phyloP scores from a whole-genome alignment of 2,113 vertebrate species.

The Pedetes capensis region DNA sequence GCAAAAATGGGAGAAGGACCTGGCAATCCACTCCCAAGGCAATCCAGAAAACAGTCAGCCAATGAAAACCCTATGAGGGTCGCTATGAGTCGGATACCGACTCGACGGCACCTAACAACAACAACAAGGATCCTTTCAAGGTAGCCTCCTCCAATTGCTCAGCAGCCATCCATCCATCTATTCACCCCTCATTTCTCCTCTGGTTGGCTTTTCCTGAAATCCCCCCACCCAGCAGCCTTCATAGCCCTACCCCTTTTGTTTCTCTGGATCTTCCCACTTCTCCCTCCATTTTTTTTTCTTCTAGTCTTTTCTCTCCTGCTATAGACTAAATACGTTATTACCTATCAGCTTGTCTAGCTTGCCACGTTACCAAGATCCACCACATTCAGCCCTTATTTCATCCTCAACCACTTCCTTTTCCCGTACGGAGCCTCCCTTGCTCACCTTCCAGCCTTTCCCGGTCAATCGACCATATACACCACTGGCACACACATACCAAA shows the following conservation, averaged over 20 bases:
- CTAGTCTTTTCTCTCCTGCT: conserved; percentile 26
- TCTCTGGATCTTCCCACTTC: conserved; percentile 35
- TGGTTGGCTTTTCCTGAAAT: conserved; percentile 37
- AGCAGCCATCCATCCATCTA: not conserved
- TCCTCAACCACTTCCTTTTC: not conserved
- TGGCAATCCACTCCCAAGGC: no score
- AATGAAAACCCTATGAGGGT: no score
- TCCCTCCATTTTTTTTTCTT: not conserved
- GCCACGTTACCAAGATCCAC: not conserved
- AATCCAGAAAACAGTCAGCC: no score
- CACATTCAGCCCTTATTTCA: not conserved
- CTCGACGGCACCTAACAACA: no score
- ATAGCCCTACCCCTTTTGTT: conserved; percentile 53
- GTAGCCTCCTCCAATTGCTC: not conserved
- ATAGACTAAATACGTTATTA: not conserved
- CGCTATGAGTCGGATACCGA: no score
- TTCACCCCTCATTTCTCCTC: not conserved
- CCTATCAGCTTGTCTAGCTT: not conserved
- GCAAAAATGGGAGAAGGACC: no score
- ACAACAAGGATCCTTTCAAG: not conserved
- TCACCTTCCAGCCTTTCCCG: not conserved
- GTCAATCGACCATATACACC: not conserved
- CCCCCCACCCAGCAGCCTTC: conserved; percentile 2
- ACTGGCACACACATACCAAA: conserved; percentile 13
- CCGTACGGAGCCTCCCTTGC: not conserved